Conservation (phyloP, 1,140 invertebrate species). For the Drosophila mauritiana region DNA sequence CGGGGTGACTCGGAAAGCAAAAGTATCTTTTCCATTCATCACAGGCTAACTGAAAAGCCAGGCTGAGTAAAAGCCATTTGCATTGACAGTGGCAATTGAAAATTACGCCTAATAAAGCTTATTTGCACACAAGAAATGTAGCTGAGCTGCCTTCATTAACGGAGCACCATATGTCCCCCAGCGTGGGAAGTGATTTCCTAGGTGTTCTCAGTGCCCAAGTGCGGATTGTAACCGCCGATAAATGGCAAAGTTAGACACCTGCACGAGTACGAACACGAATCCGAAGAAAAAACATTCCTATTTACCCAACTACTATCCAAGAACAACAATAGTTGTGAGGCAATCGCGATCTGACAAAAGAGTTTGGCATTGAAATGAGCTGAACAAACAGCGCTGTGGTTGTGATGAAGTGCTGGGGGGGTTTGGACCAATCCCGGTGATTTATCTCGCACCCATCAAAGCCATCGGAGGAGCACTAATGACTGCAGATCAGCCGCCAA, state of each 20-base stretch:
- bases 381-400: slow-evolving; percentile 17
- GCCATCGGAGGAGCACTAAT: slow-evolving; percentile 27
- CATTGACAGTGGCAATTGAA: slow-evolving; percentile 29
- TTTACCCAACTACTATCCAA: slow-evolving; percentile 36
- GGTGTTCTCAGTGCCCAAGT: slow-evolving; percentile 31
- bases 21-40: slow-evolving; percentile 24
- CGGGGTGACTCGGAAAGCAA: not conserved
- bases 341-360: slow-evolving; percentile 43
- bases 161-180: slow-evolving; percentile 16
- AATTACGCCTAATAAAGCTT: slow-evolving; percentile 37
- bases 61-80: slow-evolving; percentile 24
- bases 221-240: slow-evolving; percentile 24
- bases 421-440: slow-evolving; percentile 7
- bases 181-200: slow-evolving; percentile 43
- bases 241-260: slow-evolving; percentile 69
- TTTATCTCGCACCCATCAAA: slow-evolving; percentile 21
- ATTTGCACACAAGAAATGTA: slow-evolving; percentile 43
- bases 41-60: slow-evolving; percentile 17
- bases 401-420: slow-evolving; percentile 1
- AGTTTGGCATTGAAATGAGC: slow-evolving; percentile 51
- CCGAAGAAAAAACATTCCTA: slow-evolving; percentile 20
- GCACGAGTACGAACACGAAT: slow-evolving; percentile 17
- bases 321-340: slow-evolving; percentile 43
- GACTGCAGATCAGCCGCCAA: slow-evolving; percentile 25
- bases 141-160: slow-evolving; percentile 48